Evolutionary conservation across 2,797 vertebrate genomes (phyloP).

Genomic region (Crotalus adamanteus): DNA sequence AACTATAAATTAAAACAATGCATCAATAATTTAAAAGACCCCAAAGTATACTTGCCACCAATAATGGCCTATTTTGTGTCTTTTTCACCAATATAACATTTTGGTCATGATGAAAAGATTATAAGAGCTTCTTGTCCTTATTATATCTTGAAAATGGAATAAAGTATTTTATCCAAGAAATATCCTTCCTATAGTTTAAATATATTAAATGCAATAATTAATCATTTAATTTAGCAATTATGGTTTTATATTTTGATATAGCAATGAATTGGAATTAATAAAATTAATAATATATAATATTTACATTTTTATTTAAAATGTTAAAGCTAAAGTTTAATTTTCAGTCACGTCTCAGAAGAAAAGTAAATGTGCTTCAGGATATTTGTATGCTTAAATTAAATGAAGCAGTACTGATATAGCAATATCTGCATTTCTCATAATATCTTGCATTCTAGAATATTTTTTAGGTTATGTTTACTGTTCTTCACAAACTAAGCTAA

Average conservation of each 20-base stretch:
- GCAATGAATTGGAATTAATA: background rate
- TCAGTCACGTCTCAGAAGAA: background rate
- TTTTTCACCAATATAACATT: background rate
- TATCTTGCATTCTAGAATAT: background rate
- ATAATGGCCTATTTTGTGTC: background rate
- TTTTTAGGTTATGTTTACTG: background rate
- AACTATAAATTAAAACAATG: background rate
- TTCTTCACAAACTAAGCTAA: background rate
- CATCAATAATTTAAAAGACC: background rate
- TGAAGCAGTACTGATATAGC: background rate
- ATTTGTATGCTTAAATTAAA: background rate
- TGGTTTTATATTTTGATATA: background rate
- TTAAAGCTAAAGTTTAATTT: background rate
- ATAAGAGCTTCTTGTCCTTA: background rate
- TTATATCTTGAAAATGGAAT: background rate
- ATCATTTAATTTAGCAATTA: background rate
- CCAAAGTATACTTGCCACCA: background rate
- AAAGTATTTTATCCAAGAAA: conserved; percentile 2
- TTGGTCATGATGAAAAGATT: background rate
- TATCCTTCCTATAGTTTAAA: background rate
- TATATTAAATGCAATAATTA: background rate
- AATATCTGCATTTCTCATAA: background rate
- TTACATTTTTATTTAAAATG: background rate
- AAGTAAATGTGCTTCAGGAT: conserved; percentile 6
- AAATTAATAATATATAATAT: background rate